A percentile compares a stretch with the other conserved stretches of the same genome.
Evolutionary conservation across 2,113 vertebrate species (phyloP).

Genomic region (Leptobrachium ailaonicum): DNA sequence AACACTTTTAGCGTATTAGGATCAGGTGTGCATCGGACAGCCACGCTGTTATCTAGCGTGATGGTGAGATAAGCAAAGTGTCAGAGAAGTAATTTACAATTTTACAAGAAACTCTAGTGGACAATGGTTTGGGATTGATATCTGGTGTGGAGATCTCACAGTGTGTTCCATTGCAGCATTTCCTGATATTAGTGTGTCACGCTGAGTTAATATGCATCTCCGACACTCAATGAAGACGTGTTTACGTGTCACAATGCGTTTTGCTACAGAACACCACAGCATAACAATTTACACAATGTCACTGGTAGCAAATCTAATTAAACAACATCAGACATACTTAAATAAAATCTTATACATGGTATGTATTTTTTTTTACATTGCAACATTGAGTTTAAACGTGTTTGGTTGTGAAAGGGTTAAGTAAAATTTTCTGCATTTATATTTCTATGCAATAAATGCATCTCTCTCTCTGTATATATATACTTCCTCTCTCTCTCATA

Average conservation of each 20-base stretch:
- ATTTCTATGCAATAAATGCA: no score
- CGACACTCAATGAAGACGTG: neutral
- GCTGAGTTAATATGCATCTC: neutral
- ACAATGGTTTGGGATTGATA: neutral
- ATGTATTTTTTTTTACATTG: no score
- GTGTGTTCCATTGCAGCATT: constrained; percentile 16
- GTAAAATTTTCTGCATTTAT: no score
- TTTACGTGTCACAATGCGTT: constrained; percentile 20
- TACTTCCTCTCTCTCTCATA: no score
- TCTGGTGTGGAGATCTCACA: constrained; percentile 5
- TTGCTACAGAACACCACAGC: neutral
- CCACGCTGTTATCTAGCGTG: neutral
- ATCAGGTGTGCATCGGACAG: neutral
- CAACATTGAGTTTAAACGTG: no score
- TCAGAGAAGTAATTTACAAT: constrained; percentile 19
- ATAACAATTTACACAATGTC: neutral
- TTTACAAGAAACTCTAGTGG: neutral
- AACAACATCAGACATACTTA: no score
- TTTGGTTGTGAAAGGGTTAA: no score
- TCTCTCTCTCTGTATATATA: no score
- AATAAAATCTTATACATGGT: no score
- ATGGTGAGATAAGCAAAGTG: constrained; percentile 5
- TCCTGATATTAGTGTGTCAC: neutral
- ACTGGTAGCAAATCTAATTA: neutral
- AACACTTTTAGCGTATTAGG: constrained; percentile 5